phyloP scores from a whole-genome alignment of 2,113 vertebrate genomes.

The Epinephelus fuscoguttatus region DNA sequence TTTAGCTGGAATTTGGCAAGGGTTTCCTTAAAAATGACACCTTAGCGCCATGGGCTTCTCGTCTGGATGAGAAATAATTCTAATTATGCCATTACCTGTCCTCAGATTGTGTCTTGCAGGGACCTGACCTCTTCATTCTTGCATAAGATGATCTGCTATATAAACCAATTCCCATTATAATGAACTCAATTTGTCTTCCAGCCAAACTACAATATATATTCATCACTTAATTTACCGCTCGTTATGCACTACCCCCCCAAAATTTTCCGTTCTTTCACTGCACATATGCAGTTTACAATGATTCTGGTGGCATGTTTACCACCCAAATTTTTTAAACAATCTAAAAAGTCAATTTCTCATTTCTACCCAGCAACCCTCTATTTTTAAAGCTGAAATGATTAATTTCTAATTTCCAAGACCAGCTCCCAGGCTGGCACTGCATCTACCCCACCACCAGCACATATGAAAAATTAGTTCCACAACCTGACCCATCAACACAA shows the following conservation, averaged over 20 bases:
- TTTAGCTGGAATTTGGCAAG: neutral
- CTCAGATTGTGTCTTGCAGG: neutral
- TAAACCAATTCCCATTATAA: neutral
- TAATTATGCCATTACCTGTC: too few species aligned
- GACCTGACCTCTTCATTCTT: neutral
- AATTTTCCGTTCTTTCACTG: too few species aligned
- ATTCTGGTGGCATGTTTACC: too few species aligned
- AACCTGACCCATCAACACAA: too few species aligned
- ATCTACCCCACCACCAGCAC: too few species aligned
- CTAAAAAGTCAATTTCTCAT: neutral
- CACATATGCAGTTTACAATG: too few species aligned
- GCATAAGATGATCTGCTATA: neutral
- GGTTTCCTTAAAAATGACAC: neutral
- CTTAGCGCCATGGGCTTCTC: neutral
- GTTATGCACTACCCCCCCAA: neutral
- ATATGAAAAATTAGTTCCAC: too few species aligned
- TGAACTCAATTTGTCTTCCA: neutral
- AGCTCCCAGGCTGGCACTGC: too few species aligned
- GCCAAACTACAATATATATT: neutral
- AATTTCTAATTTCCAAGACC: too few species aligned
- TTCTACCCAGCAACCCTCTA: neutral
- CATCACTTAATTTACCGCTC: neutral
- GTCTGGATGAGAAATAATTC: neutral
- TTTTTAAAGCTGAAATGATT: neutral
- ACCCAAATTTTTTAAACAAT: too few species aligned